Conservation (phyloP, 2,113 vertebrate species). For the Limnothrissa miodon region DNA sequence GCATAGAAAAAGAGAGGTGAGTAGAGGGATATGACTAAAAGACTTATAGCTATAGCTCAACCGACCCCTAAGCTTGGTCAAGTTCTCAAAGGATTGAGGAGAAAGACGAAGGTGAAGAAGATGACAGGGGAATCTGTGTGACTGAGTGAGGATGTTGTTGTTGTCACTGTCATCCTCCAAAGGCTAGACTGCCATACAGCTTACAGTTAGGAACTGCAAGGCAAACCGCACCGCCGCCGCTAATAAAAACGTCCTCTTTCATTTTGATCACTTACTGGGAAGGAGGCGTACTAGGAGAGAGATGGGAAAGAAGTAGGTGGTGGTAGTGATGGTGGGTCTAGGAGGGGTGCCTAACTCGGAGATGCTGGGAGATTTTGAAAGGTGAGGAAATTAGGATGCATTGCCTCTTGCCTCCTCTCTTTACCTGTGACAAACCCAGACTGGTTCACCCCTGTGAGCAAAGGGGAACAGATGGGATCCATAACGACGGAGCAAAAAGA, state of each 20-base stretch:
- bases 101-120: not conserved
- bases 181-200: not conserved
- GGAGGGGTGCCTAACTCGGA: not conserved
- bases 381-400: slow-evolving; percentile 23
- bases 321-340: not conserved
- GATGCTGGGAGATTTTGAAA: slow-evolving; percentile 15
- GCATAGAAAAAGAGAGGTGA: too few species aligned
- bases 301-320: not conserved
- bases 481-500: too few species aligned
- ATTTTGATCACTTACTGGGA: not conserved
- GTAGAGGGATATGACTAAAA: not conserved
- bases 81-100: not conserved
- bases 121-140: not conserved
- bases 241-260: not conserved
- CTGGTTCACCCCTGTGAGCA: not conserved
- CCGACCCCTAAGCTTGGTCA: not conserved
- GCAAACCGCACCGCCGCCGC: not conserved
- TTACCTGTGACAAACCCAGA: not conserved
- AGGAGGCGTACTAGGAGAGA: not conserved
- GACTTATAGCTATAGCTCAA: not conserved
- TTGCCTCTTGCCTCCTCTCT: not conserved
- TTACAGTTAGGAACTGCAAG: not conserved
- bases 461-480: not conserved
- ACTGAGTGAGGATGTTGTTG: not conserved
- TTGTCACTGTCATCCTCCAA: not conserved